A percentile compares a stretch with the other conserved stretches of the same genome.
phyloP scores from a whole-genome alignment of 2,888 invertebrate genomes.

The Drosophila anomalata region DNA sequence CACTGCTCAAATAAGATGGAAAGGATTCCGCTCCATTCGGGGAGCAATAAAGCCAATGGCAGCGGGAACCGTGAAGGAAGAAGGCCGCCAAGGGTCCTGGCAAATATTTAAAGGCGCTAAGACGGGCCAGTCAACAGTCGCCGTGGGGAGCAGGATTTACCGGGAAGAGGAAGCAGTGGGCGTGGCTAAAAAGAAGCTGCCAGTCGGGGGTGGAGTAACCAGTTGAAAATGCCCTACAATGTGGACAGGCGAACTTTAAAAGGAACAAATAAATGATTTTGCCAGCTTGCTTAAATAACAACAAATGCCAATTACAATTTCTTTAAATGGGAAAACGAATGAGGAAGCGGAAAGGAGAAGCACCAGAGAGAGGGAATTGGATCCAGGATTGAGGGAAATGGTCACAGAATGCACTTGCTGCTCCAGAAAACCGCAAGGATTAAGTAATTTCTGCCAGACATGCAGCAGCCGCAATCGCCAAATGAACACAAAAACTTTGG shows the following conservation, averaged over 20 bases:
- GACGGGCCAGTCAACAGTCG: slow-evolving; percentile 28
- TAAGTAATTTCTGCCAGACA: slow-evolving; percentile 80
- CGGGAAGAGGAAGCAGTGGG: not conserved
- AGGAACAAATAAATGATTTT: slow-evolving; percentile 54
- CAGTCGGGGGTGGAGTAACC: not conserved
- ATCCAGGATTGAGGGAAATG: slow-evolving; percentile 16
- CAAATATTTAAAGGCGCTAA: slow-evolving; percentile 61
- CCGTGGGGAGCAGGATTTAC: slow-evolving; percentile 16
- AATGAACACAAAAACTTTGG: slow-evolving; percentile 79
- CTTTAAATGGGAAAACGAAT: slow-evolving; percentile 62
- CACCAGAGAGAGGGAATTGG: not conserved
- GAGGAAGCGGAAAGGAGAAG: not conserved
- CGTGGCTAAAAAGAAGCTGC: not conserved
- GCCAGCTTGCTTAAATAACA: slow-evolving; percentile 64
- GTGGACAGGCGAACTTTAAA: slow-evolving; percentile 54
- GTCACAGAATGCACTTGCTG: slow-evolving; percentile 50
- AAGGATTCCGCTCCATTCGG: slow-evolving; percentile 57
- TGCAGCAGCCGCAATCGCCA: slow-evolving; percentile 80
- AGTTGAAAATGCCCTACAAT: slow-evolving; percentile 44
- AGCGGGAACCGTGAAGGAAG: slow-evolving; percentile 39
- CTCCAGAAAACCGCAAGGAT: slow-evolving; percentile 74
- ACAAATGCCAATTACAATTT: slow-evolving; percentile 77
- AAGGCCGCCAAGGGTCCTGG: slow-evolving; percentile 40
- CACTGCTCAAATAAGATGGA: slow-evolving; percentile 13
- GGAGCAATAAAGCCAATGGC: slow-evolving; percentile 67